These are phyloP conservation scores for Drosophila tanythrix DNA, from an alignment of 2,888 invertebrate species.

Conservation along the genomic window DNA sequence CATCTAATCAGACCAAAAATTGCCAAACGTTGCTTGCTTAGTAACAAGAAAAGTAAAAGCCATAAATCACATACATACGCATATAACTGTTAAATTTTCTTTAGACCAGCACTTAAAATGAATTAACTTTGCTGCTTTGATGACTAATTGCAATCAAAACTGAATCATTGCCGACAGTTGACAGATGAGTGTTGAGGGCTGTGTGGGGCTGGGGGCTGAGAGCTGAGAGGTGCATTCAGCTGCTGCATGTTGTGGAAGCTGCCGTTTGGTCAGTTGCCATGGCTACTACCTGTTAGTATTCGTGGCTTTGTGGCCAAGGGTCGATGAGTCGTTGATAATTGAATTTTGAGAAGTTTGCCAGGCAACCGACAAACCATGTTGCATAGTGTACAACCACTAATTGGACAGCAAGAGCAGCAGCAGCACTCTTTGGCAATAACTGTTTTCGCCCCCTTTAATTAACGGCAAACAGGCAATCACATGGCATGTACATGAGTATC, in stretches of 20 bases:
- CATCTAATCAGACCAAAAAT: not conserved
- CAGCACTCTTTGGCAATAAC: constrained; percentile 12
- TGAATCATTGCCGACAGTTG: not conserved
- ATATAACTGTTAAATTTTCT: not conserved
- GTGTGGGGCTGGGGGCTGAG: not conserved
- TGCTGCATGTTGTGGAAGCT: not conserved
- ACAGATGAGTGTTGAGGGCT: not conserved
- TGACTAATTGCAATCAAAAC: constrained; percentile 35
- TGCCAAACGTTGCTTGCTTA: not conserved
- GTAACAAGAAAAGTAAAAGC: not conserved
- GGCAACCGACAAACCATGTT: not conserved
- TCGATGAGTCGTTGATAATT: not conserved
- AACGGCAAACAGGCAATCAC: constrained; percentile 46
- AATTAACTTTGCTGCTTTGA: constrained; percentile 13
- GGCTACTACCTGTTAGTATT: not conserved
- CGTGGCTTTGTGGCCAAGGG: not conserved
- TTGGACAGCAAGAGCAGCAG: constrained; percentile 2
- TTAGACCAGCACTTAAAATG: constrained; percentile 7
- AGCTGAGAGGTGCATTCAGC: not conserved
- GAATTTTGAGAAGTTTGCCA: not conserved
- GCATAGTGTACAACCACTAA: constrained; percentile 15
- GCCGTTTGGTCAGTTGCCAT: not conserved
- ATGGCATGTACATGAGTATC: constrained; percentile 11
- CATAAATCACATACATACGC: not conserved
- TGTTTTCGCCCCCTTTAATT: constrained; percentile 29